Base-by-base conservation (phyloP, 2,113 vertebrate genomes). In the Aptenodytes forsteri region DNA sequence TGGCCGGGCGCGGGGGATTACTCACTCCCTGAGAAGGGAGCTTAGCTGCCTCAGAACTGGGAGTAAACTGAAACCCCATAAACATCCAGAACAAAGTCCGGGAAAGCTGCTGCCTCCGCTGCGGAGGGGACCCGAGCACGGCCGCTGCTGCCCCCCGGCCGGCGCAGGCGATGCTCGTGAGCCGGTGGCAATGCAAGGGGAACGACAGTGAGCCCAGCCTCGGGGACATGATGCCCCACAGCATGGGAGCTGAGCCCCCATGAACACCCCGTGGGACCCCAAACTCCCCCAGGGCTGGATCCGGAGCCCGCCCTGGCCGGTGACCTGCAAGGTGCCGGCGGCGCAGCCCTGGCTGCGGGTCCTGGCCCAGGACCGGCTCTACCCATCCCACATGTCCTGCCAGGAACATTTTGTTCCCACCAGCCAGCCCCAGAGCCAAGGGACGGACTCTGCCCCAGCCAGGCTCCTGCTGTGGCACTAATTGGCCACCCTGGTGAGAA, bases 401-500 rank as follows among this genome's bases (percentile, higher is more conserved):
- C 54, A 92, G 92, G 96, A 96, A 96, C 95, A 88, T 75, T 90
- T 10, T 90, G 95, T 95, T 97, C 96, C 93, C 96, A 86, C 38
- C 90, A 83, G 62, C 58, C 20, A 0, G 62, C 58, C 78, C 80
- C 1, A 1, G 71, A 96, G 95, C 96, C 95, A 93, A 92, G 89
- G 93, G 89, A 54, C 6, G 18, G 94, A 70, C 96, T 69, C 94
- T 88, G 94, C 94, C 89, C 92, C 93, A 64, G 96, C 78, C 44
- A 14, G 83, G 94, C 89, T 96, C 96, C 96, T 69, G 97, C 97
- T 96, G 94, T 83, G 97, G 97, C 94, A 94, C 97, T 96, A 97
- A 97, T 96, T 96, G 96, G 97, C 89, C 0, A 87, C 77, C 91
- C 96, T 92, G 95, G 88, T 93, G 94, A 96, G 95, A 97, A 92